Base-by-base conservation (phyloP, 1,140 invertebrate species). In the Drosophila insularis region DNA sequence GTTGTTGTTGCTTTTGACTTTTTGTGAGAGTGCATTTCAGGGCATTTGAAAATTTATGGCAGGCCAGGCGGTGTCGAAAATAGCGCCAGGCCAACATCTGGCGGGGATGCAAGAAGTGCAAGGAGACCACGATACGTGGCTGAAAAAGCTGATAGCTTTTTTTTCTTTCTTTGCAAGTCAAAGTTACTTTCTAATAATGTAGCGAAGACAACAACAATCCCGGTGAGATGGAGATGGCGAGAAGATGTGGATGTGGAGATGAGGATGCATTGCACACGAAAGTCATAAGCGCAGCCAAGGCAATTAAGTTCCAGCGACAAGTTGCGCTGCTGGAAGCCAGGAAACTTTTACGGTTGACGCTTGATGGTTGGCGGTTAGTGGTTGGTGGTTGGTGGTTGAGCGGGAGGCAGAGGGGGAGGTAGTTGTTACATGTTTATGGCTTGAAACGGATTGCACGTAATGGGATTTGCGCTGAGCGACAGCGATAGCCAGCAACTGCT, bases 231-330 rank as follows among this genome's bases (percentile, higher is more conserved):
- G 43, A 50, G 43, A 50, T 50, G 37, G 59, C 50, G 43, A 35
- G 73, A 21, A 39, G 53, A 65, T 63, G 74, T 43, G 63, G 64
- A 35, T 59, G 68, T 58, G 55, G 35, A 69, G 63, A 67, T 72
- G 74, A 76, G 80, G 80, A 80, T 89, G 84, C 81, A 89, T 80
- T 89, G 84, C 84, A 80, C 84, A 89, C 84, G 84, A 89, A 80
- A 89, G 84, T 89, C 84, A 89, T 89, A 89, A 89, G 84, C 84
- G 84, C 85, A 89, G 68, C 74, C 77, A 73, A 84, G 80, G 84
- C 84, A 89, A 89, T 89, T 89, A 89, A 89, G 84, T 84, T 84
- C 77, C 80, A 89, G 84, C 84, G 84, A 89, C 84, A 89, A 89
- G 84, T 89, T 89, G 84, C 84, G 70, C 84, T 69, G 84, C 71